These are phyloP conservation scores for Palythoa grandiflora DNA, from an alignment of 92 coral and sea anemone species.

Conservation along the genomic window DNA sequence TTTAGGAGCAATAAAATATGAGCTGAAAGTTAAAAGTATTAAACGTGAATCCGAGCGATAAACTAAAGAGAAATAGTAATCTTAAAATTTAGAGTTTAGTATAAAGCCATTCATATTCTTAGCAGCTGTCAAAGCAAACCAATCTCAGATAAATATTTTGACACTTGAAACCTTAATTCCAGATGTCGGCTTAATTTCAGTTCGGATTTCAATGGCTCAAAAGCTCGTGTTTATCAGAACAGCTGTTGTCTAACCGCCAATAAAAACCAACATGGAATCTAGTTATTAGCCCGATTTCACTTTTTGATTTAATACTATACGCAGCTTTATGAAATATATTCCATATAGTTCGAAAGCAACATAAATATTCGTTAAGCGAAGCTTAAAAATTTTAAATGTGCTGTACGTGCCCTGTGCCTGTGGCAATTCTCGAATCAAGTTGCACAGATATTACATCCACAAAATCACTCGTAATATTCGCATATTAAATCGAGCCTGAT, in stretches of 20 bases:
- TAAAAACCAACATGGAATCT: not conserved
- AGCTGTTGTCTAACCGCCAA: constrained; percentile 25
- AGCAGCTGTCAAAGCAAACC: not conserved
- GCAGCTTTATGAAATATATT: not conserved
- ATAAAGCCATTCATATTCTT: not conserved
- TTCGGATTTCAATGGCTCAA: not conserved
- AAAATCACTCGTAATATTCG: not conserved
- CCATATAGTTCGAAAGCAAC: not conserved
- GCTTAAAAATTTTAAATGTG: not conserved
- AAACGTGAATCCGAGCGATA: too few species aligned
- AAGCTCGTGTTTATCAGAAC: not conserved
- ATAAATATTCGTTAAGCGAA: constrained; percentile 1
- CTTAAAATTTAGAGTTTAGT: too few species aligned
- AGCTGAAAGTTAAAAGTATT: too few species aligned
- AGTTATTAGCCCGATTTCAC: not conserved
- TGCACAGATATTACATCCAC: not conserved
- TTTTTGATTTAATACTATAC: constrained; percentile 8
- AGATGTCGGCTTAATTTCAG: not conserved
- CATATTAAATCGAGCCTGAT: not conserved
- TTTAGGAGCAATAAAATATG: not conserved
- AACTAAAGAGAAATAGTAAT: too few species aligned
- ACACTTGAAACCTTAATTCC: not conserved
- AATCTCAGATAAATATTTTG: not conserved
- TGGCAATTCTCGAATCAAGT: not conserved
- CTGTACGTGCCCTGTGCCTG: not conserved